A percentile compares a stretch with the other conserved stretches of the same genome.
Conservation (phyloP, 1,140 invertebrate species). For the Zaprionus ornatus region DNA sequence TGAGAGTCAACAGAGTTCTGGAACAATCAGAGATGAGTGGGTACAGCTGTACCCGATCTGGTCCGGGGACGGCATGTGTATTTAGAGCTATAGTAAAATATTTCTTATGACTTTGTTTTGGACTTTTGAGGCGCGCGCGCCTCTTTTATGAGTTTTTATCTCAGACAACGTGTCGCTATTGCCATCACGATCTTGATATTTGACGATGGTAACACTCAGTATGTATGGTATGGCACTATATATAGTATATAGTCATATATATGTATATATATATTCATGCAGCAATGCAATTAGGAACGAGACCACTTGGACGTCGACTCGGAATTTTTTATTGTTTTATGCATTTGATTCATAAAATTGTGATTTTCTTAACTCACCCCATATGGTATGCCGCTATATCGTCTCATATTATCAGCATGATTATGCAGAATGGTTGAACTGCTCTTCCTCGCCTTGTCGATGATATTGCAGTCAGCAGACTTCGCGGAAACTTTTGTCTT, state of each 20-base stretch:
- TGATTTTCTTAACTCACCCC: slow-evolving; percentile 9
- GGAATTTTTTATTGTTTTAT: slow-evolving; percentile 30
- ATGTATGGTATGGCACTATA: not conserved
- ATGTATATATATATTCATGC: too few relatives aligned
- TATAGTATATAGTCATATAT: not conserved
- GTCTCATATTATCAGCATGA: slow-evolving; percentile 68
- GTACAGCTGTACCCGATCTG: not conserved
- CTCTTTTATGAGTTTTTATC: slow-evolving; percentile 45
- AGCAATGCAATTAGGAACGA: not conserved
- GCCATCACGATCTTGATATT: slow-evolving; percentile 28
- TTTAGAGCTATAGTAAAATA: not conserved
- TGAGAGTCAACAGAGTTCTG: slow-evolving; percentile 2
- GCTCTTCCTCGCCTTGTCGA: slow-evolving; percentile 30
- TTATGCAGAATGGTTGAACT: slow-evolving; percentile 15
- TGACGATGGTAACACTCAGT: not conserved
- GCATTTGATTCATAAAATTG: slow-evolving; percentile 56
- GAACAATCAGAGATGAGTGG: slow-evolving; percentile 2
- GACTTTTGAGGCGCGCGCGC: slow-evolving; percentile 33
- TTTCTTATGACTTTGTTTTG: slow-evolving; percentile 13
- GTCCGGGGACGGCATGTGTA: not conserved
- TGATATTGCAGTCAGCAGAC: slow-evolving; percentile 42
- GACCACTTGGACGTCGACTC: not conserved
- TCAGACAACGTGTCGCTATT: slow-evolving; percentile 46
- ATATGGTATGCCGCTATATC: slow-evolving; percentile 19
- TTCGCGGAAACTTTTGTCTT: slow-evolving; percentile 73